Conservation (phyloP, 35 echinoderm and acorn worm species). For the Ptychodera flava region DNA sequence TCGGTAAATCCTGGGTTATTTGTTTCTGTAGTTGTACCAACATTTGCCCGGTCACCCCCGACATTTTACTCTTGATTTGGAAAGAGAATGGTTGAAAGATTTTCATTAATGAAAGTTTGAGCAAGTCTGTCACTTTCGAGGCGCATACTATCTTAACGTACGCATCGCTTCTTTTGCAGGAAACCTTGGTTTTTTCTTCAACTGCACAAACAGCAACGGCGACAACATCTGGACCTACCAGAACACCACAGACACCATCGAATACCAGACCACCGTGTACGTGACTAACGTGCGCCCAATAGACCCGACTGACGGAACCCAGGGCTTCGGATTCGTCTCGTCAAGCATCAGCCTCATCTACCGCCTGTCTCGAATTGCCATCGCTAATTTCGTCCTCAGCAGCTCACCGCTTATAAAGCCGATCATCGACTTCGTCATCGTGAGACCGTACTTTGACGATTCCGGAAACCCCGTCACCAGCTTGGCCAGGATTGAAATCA, state of each 20-base stretch:
- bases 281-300: constrained; percentile 63
- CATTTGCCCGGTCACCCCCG: too few relatives aligned
- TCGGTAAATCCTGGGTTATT: too few relatives aligned
- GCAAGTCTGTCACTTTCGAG: too few relatives aligned
- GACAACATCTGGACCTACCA: constrained; percentile 47
- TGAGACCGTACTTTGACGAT: constrained; percentile 38
- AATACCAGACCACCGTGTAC: constrained; percentile 51
- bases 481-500: constrained; percentile 41
- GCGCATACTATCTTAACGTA: too few relatives aligned
- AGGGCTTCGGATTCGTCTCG: constrained; percentile 66
- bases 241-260: constrained; percentile 36
- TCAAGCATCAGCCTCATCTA: constrained; percentile 58
- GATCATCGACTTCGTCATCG: constrained; percentile 70
- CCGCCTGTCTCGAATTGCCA: constrained; percentile 55
- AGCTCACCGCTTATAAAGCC: constrained; percentile 60
- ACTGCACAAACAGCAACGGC: constrained; percentile 39
- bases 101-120: too few relatives aligned
- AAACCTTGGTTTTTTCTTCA: constrained; percentile 63
- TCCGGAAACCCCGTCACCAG: constrained; percentile 16
- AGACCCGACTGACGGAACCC: constrained; percentile 37
- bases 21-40: too few relatives aligned
- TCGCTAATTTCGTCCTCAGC: constrained; percentile 72
- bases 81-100: too few relatives aligned
- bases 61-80: too few relatives aligned
- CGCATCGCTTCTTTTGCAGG: constrained; percentile 39